phyloP scores from a whole-genome alignment of 35 echinoderm and acorn worm genomes.

The Lytechinus pictus region DNA sequence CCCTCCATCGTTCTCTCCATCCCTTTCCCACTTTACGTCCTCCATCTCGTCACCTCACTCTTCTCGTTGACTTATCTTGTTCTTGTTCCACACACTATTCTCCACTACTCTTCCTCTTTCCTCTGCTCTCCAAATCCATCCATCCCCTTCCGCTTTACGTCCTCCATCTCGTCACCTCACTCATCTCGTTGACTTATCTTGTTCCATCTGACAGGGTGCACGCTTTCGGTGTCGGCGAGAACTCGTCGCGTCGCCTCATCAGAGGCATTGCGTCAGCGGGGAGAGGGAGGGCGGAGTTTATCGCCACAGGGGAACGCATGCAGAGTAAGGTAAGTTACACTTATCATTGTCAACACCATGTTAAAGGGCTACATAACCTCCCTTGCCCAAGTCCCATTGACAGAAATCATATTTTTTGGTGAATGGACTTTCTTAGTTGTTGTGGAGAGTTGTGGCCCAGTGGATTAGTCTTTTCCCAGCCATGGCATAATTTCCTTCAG shows the following conservation, averaged over 20 bases:
- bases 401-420: too few species aligned
- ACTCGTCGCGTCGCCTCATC: constrained; percentile 75
- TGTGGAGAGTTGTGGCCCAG: too few species aligned
- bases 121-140: too few species aligned
- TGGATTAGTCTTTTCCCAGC: too few species aligned
- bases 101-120: too few species aligned
- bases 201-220: constrained; percentile 73
- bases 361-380: neutral
- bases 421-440: too few species aligned
- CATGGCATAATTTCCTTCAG: too few species aligned
- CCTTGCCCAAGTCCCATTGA: too few species aligned
- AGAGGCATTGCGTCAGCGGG: constrained; percentile 82
- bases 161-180: neutral
- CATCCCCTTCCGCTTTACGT: neutral
- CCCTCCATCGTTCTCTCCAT: neutral
- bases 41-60: neutral
- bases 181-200: neutral
- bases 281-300: constrained; percentile 89
- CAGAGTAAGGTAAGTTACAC: constrained; percentile 87
- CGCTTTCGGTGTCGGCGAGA: constrained; percentile 88
- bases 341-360: neutral
- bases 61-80: neutral
- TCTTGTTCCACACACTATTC: too few species aligned
- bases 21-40: neutral
- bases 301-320: constrained; percentile 91